These are phyloP conservation scores for Strigamia transsilvanica DNA, from an alignment of 2,888 invertebrate genomes.

Conservation along the genomic window DNA sequence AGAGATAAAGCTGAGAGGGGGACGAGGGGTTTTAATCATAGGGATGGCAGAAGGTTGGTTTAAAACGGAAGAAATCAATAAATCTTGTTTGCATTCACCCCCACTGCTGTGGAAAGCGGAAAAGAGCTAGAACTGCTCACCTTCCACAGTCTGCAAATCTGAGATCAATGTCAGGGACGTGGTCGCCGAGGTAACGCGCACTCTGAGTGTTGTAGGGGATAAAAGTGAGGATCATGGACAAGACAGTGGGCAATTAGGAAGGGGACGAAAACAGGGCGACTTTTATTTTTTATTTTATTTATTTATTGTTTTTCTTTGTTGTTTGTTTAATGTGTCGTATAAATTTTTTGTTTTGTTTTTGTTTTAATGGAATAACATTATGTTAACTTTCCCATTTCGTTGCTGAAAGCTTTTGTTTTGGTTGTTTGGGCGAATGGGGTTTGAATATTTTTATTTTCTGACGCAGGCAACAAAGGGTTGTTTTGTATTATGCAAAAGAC, in stretches of 20 bases:
- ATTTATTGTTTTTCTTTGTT: not conserved
- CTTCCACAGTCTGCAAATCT: not conserved
- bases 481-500: constrained; percentile 5
- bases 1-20: not conserved
- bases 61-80: constrained; percentile 22
- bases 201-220: not conserved
- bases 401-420: not conserved
- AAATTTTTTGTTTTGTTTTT: constrained; percentile 6
- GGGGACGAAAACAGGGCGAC: not conserved
- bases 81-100: constrained; percentile 12
- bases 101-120: not conserved
- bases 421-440: not conserved
- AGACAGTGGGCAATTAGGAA: constrained; percentile 10
- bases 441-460: not conserved
- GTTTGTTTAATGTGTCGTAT: not conserved
- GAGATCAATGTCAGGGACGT: constrained; percentile 41
- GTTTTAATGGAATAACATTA: not conserved
- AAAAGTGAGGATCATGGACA: constrained; percentile 21
- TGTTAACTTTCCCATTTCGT: not conserved
- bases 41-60: constrained; percentile 6
- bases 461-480: not conserved
- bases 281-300: not conserved
- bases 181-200: not conserved
- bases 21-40: constrained; percentile 39
- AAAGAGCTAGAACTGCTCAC: constrained; percentile 4